Percentiles rank a stretch among this genome's conserved stretches.
Evolutionary conservation across 30 jellyfish, hydroid and myxozoan genomes (phyloP).

Genomic region (Aurelia aurita): DNA sequence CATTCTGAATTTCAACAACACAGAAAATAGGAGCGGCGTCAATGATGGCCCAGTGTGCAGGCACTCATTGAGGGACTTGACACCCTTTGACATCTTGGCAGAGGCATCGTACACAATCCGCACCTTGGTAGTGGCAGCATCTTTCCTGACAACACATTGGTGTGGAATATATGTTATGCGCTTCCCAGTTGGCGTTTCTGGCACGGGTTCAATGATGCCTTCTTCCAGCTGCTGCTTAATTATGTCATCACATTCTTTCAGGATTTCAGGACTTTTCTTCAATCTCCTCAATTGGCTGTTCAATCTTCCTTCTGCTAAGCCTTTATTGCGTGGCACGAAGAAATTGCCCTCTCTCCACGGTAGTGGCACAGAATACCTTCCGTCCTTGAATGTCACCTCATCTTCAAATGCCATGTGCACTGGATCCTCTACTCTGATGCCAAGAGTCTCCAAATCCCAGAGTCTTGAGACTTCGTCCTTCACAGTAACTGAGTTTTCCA

Average conservation of each 20-base stretch:
- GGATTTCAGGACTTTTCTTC: constrained; percentile 34
- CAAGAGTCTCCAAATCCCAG: constrained; percentile 61
- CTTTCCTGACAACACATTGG: constrained; percentile 52
- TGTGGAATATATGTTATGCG: constrained; percentile 61
- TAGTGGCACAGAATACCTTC: constrained; percentile 46
- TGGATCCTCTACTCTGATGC: constrained; percentile 53
- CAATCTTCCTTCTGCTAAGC: constrained; percentile 54
- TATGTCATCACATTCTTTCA: too few relatives aligned
- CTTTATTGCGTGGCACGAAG: constrained; percentile 21
- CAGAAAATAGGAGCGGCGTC: constrained; percentile 27
- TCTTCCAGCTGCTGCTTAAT: constrained; percentile 61
- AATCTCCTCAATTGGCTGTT: constrained; percentile 28
- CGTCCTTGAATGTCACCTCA: constrained; percentile 12
- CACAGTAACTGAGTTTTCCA: neutral
- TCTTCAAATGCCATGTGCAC: constrained; percentile 35
- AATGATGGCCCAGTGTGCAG: constrained; percentile 58
- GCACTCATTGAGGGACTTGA: constrained; percentile 32
- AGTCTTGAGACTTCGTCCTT: constrained; percentile 34
- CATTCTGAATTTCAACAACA: constrained; percentile 48
- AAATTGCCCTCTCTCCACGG: constrained; percentile 65
- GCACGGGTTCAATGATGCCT: constrained; percentile 45
- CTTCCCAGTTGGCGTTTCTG: constrained; percentile 20
- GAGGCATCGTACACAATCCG: constrained; percentile 70
- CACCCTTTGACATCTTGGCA: constrained; percentile 44
- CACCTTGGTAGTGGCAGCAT: constrained; percentile 60